phyloP scores from a whole-genome alignment of 2,113 vertebrate species.

The Anhinga rufa region DNA sequence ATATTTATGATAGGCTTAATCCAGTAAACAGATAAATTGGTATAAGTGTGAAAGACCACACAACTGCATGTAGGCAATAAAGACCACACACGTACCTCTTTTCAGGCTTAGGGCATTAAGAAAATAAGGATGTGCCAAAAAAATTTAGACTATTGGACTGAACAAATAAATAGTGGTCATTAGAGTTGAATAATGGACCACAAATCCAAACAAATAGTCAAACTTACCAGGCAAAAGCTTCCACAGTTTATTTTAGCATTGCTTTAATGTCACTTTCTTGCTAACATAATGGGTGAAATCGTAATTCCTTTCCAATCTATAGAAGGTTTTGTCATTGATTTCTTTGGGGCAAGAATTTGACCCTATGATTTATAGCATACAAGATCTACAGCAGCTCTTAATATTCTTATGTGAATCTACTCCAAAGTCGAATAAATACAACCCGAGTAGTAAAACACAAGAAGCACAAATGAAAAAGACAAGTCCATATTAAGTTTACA shows the following conservation, averaged over 20 bases:
- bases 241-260: constrained; percentile 40
- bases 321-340: constrained; percentile 10
- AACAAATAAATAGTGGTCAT: constrained; percentile 57
- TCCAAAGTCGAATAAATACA: neutral
- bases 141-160: constrained; percentile 6
- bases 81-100: constrained; percentile 32
- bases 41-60: neutral
- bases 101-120: neutral
- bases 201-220: constrained; percentile 47
- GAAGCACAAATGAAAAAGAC: neutral
- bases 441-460: neutral
- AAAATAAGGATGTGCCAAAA: constrained; percentile 38
- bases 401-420: neutral
- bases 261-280: neutral
- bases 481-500: neutral
- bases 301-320: neutral
- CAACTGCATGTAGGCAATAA: neutral
- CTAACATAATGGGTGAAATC: neutral
- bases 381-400: neutral
- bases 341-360: constrained; percentile 1
- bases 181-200: constrained; percentile 33
- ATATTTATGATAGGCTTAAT: constrained; percentile 30
- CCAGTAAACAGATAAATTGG: constrained; percentile 39
- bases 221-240: neutral
- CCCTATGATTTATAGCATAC: neutral